These are phyloP conservation scores for Rhizoglyphus robini DNA, from an alignment of 1,140 invertebrate genomes.

Conservation along the genomic window DNA sequence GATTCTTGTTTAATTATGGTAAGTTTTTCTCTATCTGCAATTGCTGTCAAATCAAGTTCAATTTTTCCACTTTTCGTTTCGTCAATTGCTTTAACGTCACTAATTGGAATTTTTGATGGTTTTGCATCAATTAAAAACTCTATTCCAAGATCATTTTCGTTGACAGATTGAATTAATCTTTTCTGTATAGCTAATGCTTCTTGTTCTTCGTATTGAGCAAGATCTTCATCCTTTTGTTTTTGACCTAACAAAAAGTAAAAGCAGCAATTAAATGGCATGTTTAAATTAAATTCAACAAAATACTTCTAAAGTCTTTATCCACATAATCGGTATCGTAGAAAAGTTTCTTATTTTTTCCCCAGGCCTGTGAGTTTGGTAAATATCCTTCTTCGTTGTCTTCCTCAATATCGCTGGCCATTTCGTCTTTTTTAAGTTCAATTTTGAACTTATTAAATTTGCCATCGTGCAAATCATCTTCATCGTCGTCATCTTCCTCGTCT, in stretches of 20 bases:
- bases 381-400: not conserved
- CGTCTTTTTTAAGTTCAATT: constrained; percentile 17
- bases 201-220: constrained; percentile 26
- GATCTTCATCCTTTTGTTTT: constrained; percentile 30
- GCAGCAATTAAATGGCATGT: constrained; percentile 20
- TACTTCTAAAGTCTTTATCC: constrained; percentile 62
- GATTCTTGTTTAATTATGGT: constrained; percentile 27
- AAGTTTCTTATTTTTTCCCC: constrained; percentile 61
- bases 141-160: constrained; percentile 25
- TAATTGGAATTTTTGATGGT: constrained; percentile 59
- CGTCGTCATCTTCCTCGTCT: constrained; percentile 11
- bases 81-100: constrained; percentile 43
- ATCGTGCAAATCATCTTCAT: constrained; percentile 10
- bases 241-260: constrained; percentile 29
- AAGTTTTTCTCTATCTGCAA: constrained; percentile 31
- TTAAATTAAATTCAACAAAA: constrained; percentile 19
- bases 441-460: not conserved
- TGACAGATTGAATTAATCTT: constrained; percentile 21
- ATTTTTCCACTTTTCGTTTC: constrained; percentile 31
- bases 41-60: constrained; percentile 30
- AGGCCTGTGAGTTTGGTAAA: constrained; percentile 61
- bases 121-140: constrained; percentile 85
- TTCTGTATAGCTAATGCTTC: constrained; percentile 27
- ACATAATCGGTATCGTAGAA: constrained; percentile 78
- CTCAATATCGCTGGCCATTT: constrained; percentile 21